A percentile compares a stretch with the other conserved stretches of the same genome.
Evolutionary conservation across 1,140 invertebrate species (phyloP).

Genomic region (Diplogasteroides magnus): DNA sequence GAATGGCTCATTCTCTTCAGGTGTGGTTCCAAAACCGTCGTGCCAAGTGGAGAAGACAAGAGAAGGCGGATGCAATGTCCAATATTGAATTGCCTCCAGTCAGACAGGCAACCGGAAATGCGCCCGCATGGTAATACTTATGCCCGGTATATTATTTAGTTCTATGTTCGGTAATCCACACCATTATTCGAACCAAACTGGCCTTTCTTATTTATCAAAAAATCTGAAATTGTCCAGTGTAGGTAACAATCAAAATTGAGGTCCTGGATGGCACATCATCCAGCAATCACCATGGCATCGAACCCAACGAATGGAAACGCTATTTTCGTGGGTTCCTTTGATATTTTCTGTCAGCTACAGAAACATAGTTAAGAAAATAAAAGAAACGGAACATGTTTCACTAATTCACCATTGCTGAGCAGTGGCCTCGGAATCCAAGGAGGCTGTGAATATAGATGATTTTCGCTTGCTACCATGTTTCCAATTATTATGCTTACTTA

Average conservation of each 20-base stretch:
- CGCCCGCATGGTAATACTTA: constrained; percentile 7
- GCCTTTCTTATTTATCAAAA: background rate
- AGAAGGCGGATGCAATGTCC: constrained; percentile 71
- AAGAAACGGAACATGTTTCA: too few relatives aligned
- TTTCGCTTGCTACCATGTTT: too few relatives aligned
- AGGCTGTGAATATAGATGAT: too few relatives aligned
- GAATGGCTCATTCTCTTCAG: too few relatives aligned
- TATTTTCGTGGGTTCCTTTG: background rate
- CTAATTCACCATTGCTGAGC: too few relatives aligned
- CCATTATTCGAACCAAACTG: too few relatives aligned
- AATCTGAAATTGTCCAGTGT: background rate
- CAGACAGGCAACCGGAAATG: constrained; percentile 13
- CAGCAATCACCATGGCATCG: background rate
- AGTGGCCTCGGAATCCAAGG: too few relatives aligned
- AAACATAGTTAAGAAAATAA: too few relatives aligned
- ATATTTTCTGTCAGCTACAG: background rate
- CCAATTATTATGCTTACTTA: background rate
- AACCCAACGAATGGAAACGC: too few relatives aligned
- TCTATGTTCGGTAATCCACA: too few relatives aligned
- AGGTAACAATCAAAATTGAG: background rate
- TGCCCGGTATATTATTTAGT: too few relatives aligned
- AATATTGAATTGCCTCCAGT: constrained; percentile 27
- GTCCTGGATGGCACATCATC: constrained; percentile 17
- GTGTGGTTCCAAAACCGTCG: constrained; percentile 96
- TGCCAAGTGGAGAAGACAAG: constrained; percentile 93